Base-by-base conservation (phyloP, 2,888 invertebrate species). In the Homarus gammarus region DNA sequence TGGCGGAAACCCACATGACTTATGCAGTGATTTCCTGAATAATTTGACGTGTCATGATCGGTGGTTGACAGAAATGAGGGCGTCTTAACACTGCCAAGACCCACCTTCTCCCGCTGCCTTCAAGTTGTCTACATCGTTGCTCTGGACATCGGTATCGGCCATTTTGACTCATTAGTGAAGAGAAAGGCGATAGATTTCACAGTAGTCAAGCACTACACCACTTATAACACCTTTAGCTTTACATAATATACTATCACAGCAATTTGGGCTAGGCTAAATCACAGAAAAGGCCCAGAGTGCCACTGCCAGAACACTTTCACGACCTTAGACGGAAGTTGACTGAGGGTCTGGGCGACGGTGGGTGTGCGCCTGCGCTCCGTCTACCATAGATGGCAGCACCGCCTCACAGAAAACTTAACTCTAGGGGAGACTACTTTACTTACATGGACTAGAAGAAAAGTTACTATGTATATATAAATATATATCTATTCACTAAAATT, bases 161-260 rank as follows among this genome's bases (percentile, higher is more conserved):
- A 87, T 87, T 87, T 87, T 87, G 68, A 79, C 79, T 51, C 86
- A 87, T 87, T 79, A 87, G 86, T 87, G 44, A 64, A 31, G 84
- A 70, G 27, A 79, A 75, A 75, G 10, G 61, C 51, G 86, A 72
- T 38, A 44, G 33, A 18, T 40, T 79, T 64, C 33, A 33, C 64
- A 61, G 22, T 75, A 40, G 33, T 75, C 77, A 64, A 38, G 77
- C 75, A 85, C 75, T 83, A 38, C 85, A 64, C 61, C 82, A 70
- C 82, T 68, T 40, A 33, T 40, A 70, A 33, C 40, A 64, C n/a
- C 72, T 56, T 68, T 49, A n/a, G 18, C 72, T 56, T 61, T 36
- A 79, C 79, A 49, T 72, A 70, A 49, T 83, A 40, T 36, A 68
- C 49, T 36, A 44, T 44, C 44, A 36, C 36, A 40, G 27, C 18